Evolutionary conservation across 2,888 invertebrate genomes (phyloP).

Genomic region (Cryptus viduatorius): DNA sequence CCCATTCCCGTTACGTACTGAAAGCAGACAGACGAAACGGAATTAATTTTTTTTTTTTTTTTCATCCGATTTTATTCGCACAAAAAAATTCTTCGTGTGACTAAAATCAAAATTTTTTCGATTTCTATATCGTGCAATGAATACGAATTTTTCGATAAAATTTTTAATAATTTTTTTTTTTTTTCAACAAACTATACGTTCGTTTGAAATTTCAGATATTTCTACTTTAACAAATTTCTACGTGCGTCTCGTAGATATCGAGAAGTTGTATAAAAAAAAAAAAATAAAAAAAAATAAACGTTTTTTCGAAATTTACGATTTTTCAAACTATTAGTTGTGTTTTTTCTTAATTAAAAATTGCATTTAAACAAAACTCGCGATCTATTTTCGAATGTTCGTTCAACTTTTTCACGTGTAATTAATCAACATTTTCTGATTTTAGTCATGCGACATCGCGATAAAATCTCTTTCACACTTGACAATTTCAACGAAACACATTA

Average conservation of each 20-base stretch:
- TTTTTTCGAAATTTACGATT: too few species aligned
- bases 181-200: neutral
- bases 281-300: too few species aligned
- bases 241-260: neutral
- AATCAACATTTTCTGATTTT: neutral
- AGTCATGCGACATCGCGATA: neutral
- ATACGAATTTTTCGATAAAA: neutral
- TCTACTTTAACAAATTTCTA: neutral
- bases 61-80: neutral
- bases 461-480: neutral
- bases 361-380: neutral
- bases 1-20: conserved; percentile 82
- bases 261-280: too few species aligned
- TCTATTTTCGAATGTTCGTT: neutral
- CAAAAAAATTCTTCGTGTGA: neutral
- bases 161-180: too few species aligned
- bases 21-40: conserved; percentile 67
- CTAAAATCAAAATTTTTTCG: neutral
- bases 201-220: neutral
- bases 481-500: neutral
- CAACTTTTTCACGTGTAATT: neutral
- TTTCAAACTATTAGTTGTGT: neutral
- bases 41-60: conserved; percentile 10
- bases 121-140: neutral
- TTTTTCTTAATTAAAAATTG: neutral